Conservation (phyloP, 2,797 vertebrate species). For the Danio jaintianensis region DNA sequence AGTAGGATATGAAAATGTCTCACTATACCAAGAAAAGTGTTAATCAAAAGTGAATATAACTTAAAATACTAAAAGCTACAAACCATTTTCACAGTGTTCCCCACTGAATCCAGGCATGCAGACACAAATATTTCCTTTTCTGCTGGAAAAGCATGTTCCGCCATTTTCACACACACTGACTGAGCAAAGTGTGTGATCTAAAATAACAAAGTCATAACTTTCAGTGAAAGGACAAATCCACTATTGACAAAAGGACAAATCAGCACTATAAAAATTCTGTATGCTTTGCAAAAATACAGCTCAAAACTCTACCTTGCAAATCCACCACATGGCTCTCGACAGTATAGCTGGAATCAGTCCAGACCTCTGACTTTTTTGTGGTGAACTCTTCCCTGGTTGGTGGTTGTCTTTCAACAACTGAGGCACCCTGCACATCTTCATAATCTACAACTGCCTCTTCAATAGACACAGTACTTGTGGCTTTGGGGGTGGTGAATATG, state of each 20-base stretch:
- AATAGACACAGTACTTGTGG: conserved; percentile 48
- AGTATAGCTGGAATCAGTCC: conserved; percentile 19
- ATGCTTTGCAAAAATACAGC: background rate
- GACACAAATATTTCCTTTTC: conserved; percentile 79
- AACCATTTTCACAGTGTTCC: conserved; percentile 88
- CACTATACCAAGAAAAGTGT: background rate
- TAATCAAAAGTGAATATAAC: background rate
- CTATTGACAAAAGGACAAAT: background rate
- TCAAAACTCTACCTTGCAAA: conserved; percentile 68
- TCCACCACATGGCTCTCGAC: conserved; percentile 62
- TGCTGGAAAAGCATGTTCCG: conserved; percentile 85
- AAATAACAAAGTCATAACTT: conserved; percentile 12
- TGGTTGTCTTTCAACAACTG: conserved; percentile 53
- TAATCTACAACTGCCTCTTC: conserved; percentile 49
- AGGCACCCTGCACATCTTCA: conserved; percentile 1
- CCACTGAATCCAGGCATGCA: conserved; percentile 89
- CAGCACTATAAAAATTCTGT: background rate
- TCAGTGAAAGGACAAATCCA: background rate
- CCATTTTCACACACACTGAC: conserved; percentile 81
- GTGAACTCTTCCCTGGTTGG: background rate
- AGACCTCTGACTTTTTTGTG: conserved; percentile 58
- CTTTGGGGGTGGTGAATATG: conserved; percentile 57
- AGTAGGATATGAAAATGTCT: conserved; percentile 2
- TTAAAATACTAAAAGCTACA: background rate
- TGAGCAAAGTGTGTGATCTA: conserved; percentile 47